A percentile compares a stretch with the other conserved stretches of the same genome.
Evolutionary conservation across 1,140 invertebrate species (phyloP).

Genomic region (Trichonephila clavipes): DNA sequence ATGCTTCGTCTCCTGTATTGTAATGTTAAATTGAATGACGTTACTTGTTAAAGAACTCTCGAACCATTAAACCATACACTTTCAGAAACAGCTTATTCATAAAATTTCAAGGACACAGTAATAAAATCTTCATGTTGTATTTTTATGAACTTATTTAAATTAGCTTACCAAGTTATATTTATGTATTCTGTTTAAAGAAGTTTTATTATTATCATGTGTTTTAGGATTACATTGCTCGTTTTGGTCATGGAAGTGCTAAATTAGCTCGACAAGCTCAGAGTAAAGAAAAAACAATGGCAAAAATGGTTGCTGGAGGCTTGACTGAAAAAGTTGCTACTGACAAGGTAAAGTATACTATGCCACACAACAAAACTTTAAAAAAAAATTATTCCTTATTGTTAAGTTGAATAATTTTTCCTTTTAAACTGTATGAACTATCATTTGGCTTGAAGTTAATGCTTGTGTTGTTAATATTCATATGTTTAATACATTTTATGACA

Average conservation of each 20-base stretch:
- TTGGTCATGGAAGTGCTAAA: slow-evolving; percentile 99
- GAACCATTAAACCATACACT: too few relatives aligned
- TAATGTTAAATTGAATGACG: too few relatives aligned
- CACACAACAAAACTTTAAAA: too few relatives aligned
- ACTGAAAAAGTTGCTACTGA: slow-evolving; percentile 96
- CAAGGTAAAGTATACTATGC: slow-evolving; percentile 83
- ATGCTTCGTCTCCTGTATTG: too few relatives aligned
- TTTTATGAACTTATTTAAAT: too few relatives aligned
- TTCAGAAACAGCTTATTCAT: too few relatives aligned
- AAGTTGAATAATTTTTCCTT: background rate
- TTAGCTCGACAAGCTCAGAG: slow-evolving; percentile 98
- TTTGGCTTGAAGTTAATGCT: background rate
- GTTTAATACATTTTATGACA: background rate
- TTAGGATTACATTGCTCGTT: slow-evolving; percentile 98
- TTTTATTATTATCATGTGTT: background rate
- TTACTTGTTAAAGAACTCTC: too few relatives aligned
- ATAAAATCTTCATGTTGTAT: too few relatives aligned
- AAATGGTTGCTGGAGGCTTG: slow-evolving; percentile 98
- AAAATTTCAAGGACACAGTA: too few relatives aligned
- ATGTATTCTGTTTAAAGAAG: background rate
- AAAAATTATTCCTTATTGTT: too few relatives aligned
- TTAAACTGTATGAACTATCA: background rate
- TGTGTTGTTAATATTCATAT: background rate
- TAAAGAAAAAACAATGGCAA: slow-evolving; percentile 99
- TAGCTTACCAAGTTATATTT: background rate